phyloP scores from a whole-genome alignment of 2,113 vertebrate species.

The Menidia beryllina region DNA sequence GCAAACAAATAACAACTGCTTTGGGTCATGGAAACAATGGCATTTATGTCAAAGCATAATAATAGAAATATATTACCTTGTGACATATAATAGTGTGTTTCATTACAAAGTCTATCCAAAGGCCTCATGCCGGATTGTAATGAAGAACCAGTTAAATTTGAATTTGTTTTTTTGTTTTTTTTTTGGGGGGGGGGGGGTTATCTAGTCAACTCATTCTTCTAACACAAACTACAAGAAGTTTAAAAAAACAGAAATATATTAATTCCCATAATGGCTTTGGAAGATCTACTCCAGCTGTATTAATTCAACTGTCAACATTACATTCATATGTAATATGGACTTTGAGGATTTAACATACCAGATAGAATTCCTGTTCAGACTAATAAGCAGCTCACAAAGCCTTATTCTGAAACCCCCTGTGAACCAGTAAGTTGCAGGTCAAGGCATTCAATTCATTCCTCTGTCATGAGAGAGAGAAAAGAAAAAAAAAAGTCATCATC shows the following conservation, averaged over 20 bases:
- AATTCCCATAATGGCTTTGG: conserved; percentile 34
- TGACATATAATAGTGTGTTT: conserved; percentile 42
- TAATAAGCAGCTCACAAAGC: conserved; percentile 26
- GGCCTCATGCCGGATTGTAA: not conserved
- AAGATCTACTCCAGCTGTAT: conserved; percentile 42
- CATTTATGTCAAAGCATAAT: conserved; percentile 10
- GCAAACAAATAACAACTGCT: conserved; percentile 26
- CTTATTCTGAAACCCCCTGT: conserved; percentile 8
- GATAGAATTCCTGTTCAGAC: not conserved
- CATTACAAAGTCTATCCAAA: conserved; percentile 41
- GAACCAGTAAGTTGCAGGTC: conserved; percentile 30
- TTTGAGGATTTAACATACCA: conserved; percentile 16
- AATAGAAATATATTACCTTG: conserved; percentile 4
- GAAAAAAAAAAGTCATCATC: conserved; percentile 18
- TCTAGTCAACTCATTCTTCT: conserved; percentile 9
- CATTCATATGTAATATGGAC: conserved; percentile 44
- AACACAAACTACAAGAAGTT: conserved; percentile 7
- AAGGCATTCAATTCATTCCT: conserved; percentile 5
- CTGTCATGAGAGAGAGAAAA: not conserved
- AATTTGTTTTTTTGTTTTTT: too few relatives aligned
- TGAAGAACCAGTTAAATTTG: conserved; percentile 20
- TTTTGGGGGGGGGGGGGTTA: not conserved
- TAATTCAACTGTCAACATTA: conserved; percentile 40
- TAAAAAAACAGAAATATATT: conserved; percentile 3
- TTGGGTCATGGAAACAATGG: conserved; percentile 28